Conservation (phyloP, 2,888 invertebrate genomes). For the Sipunculus nudus region DNA sequence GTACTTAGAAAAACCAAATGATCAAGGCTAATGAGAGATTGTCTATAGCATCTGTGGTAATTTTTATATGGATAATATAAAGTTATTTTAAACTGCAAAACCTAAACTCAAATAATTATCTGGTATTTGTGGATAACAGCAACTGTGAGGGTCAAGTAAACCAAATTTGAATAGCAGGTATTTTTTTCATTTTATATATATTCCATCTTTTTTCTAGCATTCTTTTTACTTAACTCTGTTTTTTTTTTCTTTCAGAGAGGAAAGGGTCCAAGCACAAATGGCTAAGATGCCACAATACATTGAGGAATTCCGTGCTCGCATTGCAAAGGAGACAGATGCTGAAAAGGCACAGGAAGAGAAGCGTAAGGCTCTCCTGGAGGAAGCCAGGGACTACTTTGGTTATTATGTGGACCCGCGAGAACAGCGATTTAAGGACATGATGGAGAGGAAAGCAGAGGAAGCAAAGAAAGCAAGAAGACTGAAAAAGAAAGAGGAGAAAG, state of each 20-base stretch:
- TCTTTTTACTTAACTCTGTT: neutral
- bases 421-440: slow-evolving; percentile 42
- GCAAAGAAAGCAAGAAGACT: slow-evolving; percentile 31
- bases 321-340: slow-evolving; percentile 25
- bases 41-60: too few species aligned
- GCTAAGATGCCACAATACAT: slow-evolving; percentile 40
- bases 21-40: too few species aligned
- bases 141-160: too few species aligned
- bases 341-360: slow-evolving; percentile 8
- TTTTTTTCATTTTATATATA: too few species aligned
- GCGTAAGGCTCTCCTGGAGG: slow-evolving; percentile 30
- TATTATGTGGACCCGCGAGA: slow-evolving; percentile 37
- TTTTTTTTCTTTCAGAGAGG: slow-evolving; percentile 24
- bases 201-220: neutral
- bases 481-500: slow-evolving; percentile 33
- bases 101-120: too few species aligned
- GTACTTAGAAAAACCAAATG: too few species aligned
- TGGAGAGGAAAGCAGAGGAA: slow-evolving; percentile 40
- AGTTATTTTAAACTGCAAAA: too few species aligned
- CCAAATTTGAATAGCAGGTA: too few species aligned
- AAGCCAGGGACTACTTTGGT: slow-evolving; percentile 45
- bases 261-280: slow-evolving; percentile 31
- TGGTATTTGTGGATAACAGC: too few species aligned
- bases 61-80: too few species aligned
- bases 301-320: slow-evolving; percentile 19